phyloP scores from a whole-genome alignment of 2,888 invertebrate species.

The Eremobia ochroleuca region DNA sequence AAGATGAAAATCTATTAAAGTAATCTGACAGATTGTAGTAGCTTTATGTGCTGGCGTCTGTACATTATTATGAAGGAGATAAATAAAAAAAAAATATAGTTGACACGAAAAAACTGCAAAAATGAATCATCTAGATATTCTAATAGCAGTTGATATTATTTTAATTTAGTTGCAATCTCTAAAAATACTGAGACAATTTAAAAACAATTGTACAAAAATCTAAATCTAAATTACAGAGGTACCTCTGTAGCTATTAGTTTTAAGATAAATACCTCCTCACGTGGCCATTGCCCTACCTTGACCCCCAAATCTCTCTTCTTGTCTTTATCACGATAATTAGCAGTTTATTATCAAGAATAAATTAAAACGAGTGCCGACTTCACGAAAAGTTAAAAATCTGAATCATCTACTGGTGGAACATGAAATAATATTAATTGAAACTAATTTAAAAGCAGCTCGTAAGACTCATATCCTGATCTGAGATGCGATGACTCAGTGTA shows the following conservation, averaged over 20 bases:
- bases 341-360: neutral
- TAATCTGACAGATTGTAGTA: too few relatives aligned
- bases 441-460: slow-evolving; percentile 3
- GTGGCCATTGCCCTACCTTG: neutral
- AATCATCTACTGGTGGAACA: neutral
- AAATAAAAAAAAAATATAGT: too few relatives aligned
- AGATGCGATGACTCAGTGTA: slow-evolving; percentile 12
- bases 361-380: neutral
- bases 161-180: neutral
- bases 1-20: too few relatives aligned
- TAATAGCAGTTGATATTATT: neutral
- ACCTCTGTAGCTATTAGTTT: neutral
- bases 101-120: neutral
- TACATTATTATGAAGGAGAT: neutral
- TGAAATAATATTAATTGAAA: neutral
- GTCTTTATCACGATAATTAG: neutral
- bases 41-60: too few relatives aligned
- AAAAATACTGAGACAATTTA: neutral
- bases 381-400: neutral
- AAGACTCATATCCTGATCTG: slow-evolving; percentile 8
- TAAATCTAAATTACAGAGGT: too few relatives aligned
- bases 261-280: neutral
- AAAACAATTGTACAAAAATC: neutral
- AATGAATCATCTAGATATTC: too few relatives aligned
- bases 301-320: neutral